Evolutionary conservation across 2,888 invertebrate genomes (phyloP).

Genomic region (Mongoloraphidia duomilia): DNA sequence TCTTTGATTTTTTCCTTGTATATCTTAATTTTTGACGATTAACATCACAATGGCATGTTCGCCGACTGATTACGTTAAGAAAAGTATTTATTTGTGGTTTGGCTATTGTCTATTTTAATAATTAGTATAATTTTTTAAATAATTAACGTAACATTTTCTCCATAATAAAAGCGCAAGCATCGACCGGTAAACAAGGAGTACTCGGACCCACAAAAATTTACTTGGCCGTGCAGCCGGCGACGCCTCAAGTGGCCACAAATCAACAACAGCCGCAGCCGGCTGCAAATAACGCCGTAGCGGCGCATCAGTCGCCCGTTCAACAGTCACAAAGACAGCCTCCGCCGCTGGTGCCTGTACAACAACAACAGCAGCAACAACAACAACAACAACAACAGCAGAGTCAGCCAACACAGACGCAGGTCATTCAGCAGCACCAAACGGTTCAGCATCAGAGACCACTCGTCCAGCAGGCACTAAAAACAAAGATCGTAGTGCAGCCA

Average conservation of each 20-base stretch:
- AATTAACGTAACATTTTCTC: too few species aligned
- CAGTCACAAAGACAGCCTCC: slow-evolving; percentile 7
- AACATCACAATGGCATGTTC: too few species aligned
- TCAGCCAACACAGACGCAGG: slow-evolving; percentile 6
- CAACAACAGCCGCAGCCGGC: slow-evolving; percentile 6
- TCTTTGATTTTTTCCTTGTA: too few species aligned
- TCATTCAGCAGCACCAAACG: not conserved
- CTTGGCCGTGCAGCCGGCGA: slow-evolving; percentile 62
- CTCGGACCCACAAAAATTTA: slow-evolving; percentile 77
- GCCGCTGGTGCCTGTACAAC: slow-evolving; percentile 7
- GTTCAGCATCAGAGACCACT: not conserved
- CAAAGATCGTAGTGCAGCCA: slow-evolving; percentile 26
- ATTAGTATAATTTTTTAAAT: too few species aligned
- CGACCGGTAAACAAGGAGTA: slow-evolving; percentile 72
- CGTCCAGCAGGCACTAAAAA: slow-evolving; percentile 13
- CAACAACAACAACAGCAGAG: slow-evolving; percentile 7
- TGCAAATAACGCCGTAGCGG: slow-evolving; percentile 15
- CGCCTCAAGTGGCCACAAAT: slow-evolving; percentile 3
- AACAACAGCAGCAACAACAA: slow-evolving; percentile 6
- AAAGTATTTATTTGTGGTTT: too few species aligned
- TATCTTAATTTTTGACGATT: too few species aligned
- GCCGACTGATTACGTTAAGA: too few species aligned
- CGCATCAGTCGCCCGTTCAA: slow-evolving; percentile 8
- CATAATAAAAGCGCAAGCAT: slow-evolving; percentile 55
- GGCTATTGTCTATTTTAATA: too few species aligned